Conservation (phyloP, 2,888 invertebrate genomes). For the Cheiracanthium punctorium region DNA sequence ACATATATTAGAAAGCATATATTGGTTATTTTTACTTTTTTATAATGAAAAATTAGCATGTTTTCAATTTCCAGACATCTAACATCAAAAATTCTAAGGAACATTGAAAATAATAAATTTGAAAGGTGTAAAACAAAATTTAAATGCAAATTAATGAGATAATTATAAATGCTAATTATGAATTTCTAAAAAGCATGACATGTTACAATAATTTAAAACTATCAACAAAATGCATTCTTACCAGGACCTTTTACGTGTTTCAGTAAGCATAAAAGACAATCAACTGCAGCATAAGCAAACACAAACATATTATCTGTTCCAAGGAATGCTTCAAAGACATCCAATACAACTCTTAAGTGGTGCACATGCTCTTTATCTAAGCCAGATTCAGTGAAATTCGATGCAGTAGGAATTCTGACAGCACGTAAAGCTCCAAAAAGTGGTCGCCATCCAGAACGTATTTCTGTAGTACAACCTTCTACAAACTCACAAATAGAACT, state of each 20-base stretch:
- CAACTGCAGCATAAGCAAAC: constrained; percentile 94
- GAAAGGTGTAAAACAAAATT: too few species aligned
- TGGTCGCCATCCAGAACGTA: constrained; percentile 96
- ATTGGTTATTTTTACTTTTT: too few species aligned
- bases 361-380: constrained; percentile 64
- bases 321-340: constrained; percentile 95
- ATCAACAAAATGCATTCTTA: too few species aligned
- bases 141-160: too few species aligned
- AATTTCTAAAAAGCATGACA: too few species aligned
- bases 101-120: too few species aligned
- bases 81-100: too few species aligned
- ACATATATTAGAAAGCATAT: too few species aligned
- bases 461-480: constrained; percentile 93
- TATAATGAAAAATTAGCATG: too few species aligned
- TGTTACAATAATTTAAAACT: too few species aligned
- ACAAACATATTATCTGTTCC: constrained; percentile 94
- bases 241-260: constrained; percentile 85
- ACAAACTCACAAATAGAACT: constrained; percentile 97
- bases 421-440: constrained; percentile 94
- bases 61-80: too few species aligned
- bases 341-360: constrained; percentile 79
- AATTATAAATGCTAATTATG: too few species aligned
- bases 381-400: constrained; percentile 15
- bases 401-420: constrained; percentile 79
- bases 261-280: constrained; percentile 92